Conservation (phyloP, 1,140 invertebrate genomes). For the Rhagoletis zephyria region DNA sequence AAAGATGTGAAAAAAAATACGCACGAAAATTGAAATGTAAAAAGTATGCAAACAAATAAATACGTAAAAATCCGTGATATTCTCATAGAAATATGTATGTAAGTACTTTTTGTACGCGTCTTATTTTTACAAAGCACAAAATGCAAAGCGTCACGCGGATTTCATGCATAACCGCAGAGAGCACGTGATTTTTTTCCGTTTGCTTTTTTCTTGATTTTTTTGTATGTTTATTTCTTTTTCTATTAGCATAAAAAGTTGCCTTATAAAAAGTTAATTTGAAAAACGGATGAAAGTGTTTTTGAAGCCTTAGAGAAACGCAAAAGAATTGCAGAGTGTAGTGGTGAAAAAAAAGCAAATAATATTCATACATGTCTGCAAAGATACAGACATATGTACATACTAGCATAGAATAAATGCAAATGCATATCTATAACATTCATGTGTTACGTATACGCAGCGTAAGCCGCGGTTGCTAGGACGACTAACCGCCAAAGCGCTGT, state of each 20-base stretch:
- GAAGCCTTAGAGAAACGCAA: constrained; percentile 62
- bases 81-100: no score
- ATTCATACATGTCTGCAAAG: neutral
- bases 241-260: neutral
- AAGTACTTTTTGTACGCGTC: no score
- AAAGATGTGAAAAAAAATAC: neutral
- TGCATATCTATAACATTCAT: no score
- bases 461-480: no score
- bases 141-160: neutral
- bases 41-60: no score
- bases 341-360: neutral
- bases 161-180: constrained; percentile 6
- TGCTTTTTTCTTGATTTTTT: neutral
- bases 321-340: neutral
- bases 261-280: constrained; percentile 68
- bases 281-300: constrained; percentile 74
- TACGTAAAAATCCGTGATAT: no score
- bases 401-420: no score
- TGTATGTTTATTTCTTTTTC: neutral
- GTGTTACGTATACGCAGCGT: no score
- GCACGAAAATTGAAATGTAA: neutral
- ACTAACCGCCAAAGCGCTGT: no score
- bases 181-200: constrained; percentile 7
- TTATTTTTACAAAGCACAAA: neutral
- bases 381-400: no score